Conservation (phyloP, 1,140 invertebrate species). For the Procambarus clarkii region DNA sequence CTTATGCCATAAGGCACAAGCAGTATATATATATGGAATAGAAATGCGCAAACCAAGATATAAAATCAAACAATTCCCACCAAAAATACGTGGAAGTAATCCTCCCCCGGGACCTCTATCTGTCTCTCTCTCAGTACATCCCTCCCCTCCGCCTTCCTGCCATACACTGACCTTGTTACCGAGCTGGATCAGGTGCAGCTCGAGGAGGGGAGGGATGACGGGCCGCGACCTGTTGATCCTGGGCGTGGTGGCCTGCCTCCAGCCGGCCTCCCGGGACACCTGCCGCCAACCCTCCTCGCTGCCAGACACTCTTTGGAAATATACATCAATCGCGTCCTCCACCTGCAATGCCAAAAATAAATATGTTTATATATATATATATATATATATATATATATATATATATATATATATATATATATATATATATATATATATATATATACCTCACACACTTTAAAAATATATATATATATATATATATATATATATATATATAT, state of each 20-base stretch:
- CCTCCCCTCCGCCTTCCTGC: background rate
- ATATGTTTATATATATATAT: background rate
- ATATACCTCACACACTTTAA: background rate
- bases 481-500: constrained; percentile 45
- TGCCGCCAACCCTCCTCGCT: background rate
- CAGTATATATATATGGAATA: too few relatives aligned
- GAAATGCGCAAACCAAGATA: too few relatives aligned
- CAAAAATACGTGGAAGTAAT: too few relatives aligned
- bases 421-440: constrained; percentile 17
- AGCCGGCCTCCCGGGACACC: background rate
- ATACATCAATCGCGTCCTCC: constrained; percentile 54
- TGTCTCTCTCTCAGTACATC: background rate
- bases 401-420: constrained; percentile 17
- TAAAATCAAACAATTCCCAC: too few relatives aligned
- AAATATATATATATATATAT: constrained; percentile 39
- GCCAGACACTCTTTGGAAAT: constrained; percentile 21
- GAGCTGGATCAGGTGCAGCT: constrained; percentile 56
- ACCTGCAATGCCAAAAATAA: constrained; percentile 17
- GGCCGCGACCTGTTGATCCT: constrained; percentile 52
- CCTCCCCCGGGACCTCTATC: background rate
- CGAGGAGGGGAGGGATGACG: constrained; percentile 48
- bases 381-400: background rate
- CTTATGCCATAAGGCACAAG: too few relatives aligned
- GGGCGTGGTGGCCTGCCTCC: background rate
- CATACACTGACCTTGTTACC: constrained; percentile 46